Conservation (phyloP, 2,888 invertebrate species). For the Minunthozetes semirufus region DNA sequence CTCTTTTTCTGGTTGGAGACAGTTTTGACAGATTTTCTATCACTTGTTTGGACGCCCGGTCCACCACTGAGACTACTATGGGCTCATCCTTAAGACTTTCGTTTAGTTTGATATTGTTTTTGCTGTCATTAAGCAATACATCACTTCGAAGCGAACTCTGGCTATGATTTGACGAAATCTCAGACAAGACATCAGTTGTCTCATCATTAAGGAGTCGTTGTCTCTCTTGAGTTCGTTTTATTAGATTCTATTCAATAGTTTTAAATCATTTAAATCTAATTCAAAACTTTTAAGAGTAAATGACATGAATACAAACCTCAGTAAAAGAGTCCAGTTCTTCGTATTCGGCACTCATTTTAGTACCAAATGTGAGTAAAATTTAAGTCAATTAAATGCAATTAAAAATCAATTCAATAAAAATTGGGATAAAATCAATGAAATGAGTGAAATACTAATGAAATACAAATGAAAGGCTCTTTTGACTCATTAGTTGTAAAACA, state of each 20-base stretch:
- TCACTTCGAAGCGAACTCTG: neutral
- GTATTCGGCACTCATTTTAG: neutral
- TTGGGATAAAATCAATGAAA: neutral
- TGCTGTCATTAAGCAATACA: neutral
- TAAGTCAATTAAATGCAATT: neutral
- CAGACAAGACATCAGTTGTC: neutral
- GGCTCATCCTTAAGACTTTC: neutral
- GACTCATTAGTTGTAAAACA: no score
- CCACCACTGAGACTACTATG: no score
- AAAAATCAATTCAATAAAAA: neutral
- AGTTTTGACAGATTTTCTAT: neutral
- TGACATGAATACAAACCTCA: neutral
- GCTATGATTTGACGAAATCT: neutral
- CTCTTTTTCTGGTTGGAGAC: neutral
- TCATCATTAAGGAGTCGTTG: neutral
- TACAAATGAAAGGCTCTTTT: neutral
- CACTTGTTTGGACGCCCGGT: neutral
- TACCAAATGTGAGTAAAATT: neutral
- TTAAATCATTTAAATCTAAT: neutral
- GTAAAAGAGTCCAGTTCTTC: slow-evolving; percentile 14
- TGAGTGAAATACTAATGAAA: neutral
- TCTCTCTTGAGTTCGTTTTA: neutral
- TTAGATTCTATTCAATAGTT: neutral
- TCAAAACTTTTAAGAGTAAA: neutral
- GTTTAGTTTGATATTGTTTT: neutral